Percentiles rank a stretch among this genome's conserved stretches.
phyloP scores from a whole-genome alignment of 2,888 invertebrate genomes.

The Latrodectus elegans region DNA sequence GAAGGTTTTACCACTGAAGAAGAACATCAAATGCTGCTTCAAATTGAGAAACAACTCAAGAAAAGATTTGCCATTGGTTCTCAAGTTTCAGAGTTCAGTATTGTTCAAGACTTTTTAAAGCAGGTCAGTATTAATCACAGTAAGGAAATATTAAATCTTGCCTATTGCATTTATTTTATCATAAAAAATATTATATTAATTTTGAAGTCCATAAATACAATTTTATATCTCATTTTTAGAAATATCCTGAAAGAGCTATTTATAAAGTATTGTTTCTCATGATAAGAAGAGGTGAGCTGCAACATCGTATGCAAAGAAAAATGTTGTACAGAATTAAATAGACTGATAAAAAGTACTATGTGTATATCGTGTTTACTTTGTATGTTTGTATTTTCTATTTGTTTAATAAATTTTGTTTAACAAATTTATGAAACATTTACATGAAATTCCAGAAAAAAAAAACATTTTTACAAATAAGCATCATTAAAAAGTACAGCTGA shows the following conservation, averaged over 20 bases:
- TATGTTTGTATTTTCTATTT: too few relatives aligned
- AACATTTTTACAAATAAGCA: too few relatives aligned
- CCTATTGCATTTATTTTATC: not conserved
- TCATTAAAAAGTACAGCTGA: too few relatives aligned
- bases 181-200: not conserved
- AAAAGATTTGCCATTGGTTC: slow-evolving; percentile 95
- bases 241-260: slow-evolving; percentile 90
- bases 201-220: too few relatives aligned
- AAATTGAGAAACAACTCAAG: slow-evolving; percentile 95
- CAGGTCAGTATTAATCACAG: slow-evolving; percentile 74
- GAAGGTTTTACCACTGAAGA: slow-evolving; percentile 97
- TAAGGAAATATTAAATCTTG: not conserved
- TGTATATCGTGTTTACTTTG: too few relatives aligned
- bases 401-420: too few relatives aligned
- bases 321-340: slow-evolving; percentile 94
- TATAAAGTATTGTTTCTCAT: slow-evolving; percentile 93
- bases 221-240: slow-evolving; percentile 25
- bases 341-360: not conserved
- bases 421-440: too few relatives aligned
- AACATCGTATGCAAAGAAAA: slow-evolving; percentile 96
- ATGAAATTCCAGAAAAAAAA: too few relatives aligned
- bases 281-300: slow-evolving; percentile 95
- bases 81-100: slow-evolving; percentile 94
- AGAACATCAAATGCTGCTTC: slow-evolving; percentile 90
- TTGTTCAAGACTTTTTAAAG: slow-evolving; percentile 86